Base-by-base conservation (phyloP, 2,888 invertebrate species). In the Flexamia atlantica region DNA sequence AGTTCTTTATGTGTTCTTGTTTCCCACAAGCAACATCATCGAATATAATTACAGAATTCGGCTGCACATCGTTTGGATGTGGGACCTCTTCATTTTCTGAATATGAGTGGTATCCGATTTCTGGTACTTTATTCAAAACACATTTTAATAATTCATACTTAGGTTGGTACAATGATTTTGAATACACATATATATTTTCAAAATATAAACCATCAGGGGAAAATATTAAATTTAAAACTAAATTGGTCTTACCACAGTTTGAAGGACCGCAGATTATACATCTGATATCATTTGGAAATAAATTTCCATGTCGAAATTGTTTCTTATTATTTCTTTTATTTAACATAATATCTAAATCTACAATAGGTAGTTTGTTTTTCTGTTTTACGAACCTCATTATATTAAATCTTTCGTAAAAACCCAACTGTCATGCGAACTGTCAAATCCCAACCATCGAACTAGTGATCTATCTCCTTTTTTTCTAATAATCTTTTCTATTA, bases 21-120 rank as follows among this genome's bases (percentile, higher is more conserved):
- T 79, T 83, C 10, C 76, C 83, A 23, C 60, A 79, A 32, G 79
- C 42, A 83, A n/a, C n/a, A n/a, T n/a, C n/a, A n/a, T n/a, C n/a
- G n/a, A n/a, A n/a, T n/a, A n/a, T n/a, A n/a, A n/a, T 83, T 7
- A 83, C 36, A 28, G 83, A 83, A 53, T 83, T 76, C 0, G 79
- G 79, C 60, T 60, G 23, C n/a, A 60, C 79, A 4, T 79, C 28
- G 28, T 30, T 42, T 12, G 79, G 79, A 60, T 3, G 25, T 3
- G 10, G 12, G 17, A 83, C 83, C 28, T 57, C 20, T 23, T 83
- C 79, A 64, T 83, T 83, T 17, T 83, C 83, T 0, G 36, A 25
- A 28, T 30, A 83, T 32, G 79, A n/a, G 28, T 57, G 64, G 25
- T 64, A 83, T 17, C 64, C 79, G 28, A 83, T 79, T 40, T 25